Base-by-base conservation (phyloP, 1,140 invertebrate genomes). In the Grapholita molesta region DNA sequence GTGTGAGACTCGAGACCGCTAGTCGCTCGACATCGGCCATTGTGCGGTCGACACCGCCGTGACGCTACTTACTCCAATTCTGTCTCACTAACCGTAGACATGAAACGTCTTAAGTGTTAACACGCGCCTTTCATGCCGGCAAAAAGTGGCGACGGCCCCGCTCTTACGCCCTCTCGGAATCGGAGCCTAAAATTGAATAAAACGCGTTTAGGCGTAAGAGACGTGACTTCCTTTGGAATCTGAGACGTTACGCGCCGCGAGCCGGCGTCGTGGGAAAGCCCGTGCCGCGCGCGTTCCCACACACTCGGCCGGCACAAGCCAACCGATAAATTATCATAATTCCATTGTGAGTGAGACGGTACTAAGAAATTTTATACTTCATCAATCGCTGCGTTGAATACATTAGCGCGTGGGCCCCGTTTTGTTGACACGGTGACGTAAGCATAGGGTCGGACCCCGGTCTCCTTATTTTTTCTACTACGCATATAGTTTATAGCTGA, bases 321-420 rank as follows among this genome's bases (percentile, higher is more conserved):
- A 91, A 89, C 84, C 89, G 89, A 91, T 91, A 91, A 91, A 91
- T 91, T 90, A 91, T 91, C 89, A 91, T 91, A 91, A 91, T 91
- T 90, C 88, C 84, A 91, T 91, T 91, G 89, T 91, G 88, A 89
- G 85, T 88, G 89, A 89, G 88, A 89, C 88, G 86, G 83, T 91
- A 88, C 89, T 85, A 86, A 90, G 89, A 91, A 91, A 91, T 91
- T 89, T 89, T 88, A 90, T 90, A 90, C 88, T 90, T 90, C 87
- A 91, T 90, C 88, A 89, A 90, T 90, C 86, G 89, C 77, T 78
- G 86, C 75, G 82, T 85, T 89, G 89, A 91, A 90, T 91, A 88
- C 78, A 83, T 91, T 89, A 89, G 89, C 89, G 87, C 88, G 88
- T 89, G 86, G 84, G 80, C 80, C 72, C 69, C 53, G 80, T 79